Percentiles rank a stretch among this genome's conserved stretches.
phyloP scores from a whole-genome alignment of 2,113 vertebrate genomes.

The Siniperca chuatsi region DNA sequence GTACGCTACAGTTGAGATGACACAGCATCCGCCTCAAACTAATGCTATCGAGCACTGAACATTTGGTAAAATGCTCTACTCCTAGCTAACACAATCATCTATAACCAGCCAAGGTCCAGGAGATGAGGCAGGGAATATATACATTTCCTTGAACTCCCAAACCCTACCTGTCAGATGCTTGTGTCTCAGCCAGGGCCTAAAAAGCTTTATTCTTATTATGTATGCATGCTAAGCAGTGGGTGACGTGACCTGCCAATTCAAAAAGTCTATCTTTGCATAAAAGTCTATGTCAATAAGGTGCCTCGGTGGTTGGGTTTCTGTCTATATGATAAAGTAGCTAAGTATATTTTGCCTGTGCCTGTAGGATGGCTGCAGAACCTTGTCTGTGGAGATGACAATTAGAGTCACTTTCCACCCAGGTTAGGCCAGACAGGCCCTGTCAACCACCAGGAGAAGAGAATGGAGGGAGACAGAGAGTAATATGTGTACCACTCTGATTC shows the following conservation, averaged over 20 bases:
- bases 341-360: constrained; percentile 84
- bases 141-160: constrained; percentile 77
- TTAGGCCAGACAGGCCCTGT: constrained; percentile 86
- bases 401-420: constrained; percentile 87
- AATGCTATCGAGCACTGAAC: constrained; percentile 72
- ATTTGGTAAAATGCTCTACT: constrained; percentile 74
- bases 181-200: constrained; percentile 78
- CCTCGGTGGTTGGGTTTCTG: constrained; percentile 72
- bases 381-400: constrained; percentile 88
- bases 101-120: constrained; percentile 57
- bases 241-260: constrained; percentile 86
- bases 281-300: constrained; percentile 83
- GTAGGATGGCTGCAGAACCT: constrained; percentile 84
- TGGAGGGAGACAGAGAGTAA: constrained; percentile 84
- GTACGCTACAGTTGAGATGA: constrained; percentile 61
- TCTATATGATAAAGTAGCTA: constrained; percentile 87
- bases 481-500: constrained; percentile 82
- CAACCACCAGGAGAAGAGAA: constrained; percentile 77
- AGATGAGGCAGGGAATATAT: constrained; percentile 76
- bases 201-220: constrained; percentile 78
- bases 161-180: constrained; percentile 82
- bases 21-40: constrained; percentile 61
- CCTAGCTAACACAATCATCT: constrained; percentile 75
- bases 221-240: constrained; percentile 83
- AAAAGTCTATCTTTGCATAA: constrained; percentile 86